Percentiles rank a stretch among this genome's conserved stretches.
Conservation (phyloP, 2,113 vertebrate species). For the Salvator merianae region DNA sequence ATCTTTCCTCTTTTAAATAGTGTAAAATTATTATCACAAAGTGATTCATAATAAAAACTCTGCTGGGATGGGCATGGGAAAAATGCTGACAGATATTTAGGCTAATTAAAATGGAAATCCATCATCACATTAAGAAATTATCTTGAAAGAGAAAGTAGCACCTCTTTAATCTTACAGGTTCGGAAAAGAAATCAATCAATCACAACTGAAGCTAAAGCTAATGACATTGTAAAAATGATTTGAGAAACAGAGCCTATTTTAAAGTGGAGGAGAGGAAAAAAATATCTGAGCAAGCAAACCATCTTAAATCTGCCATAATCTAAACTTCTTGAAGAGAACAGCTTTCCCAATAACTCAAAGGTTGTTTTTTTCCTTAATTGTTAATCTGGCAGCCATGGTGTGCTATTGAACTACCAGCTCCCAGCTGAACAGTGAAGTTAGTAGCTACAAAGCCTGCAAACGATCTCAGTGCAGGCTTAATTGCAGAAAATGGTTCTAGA, state of each 20-base stretch:
- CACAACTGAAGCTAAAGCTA: constrained; percentile 3
- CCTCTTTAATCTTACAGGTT: constrained; percentile 15
- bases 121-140: constrained; percentile 12
- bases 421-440: background rate
- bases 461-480: background rate
- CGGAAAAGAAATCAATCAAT: constrained; percentile 3
- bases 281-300: background rate
- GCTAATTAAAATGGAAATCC: constrained; percentile 22
- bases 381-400: background rate
- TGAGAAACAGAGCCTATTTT: background rate
- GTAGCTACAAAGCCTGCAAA: background rate
- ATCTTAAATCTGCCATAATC: background rate
- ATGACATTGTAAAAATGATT: constrained; percentile 2
- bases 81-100: constrained; percentile 1
- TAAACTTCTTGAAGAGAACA: background rate
- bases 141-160: background rate
- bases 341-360: background rate
- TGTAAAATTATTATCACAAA: background rate
- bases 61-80: background rate
- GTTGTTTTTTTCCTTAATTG: background rate
- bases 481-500: background rate
- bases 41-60: background rate
- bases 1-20: background rate
- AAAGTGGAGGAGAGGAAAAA: background rate
- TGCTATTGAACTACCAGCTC: background rate